Evolutionary conservation across 2,888 invertebrate species (phyloP).

Genomic region (Ophioninae sp.): DNA sequence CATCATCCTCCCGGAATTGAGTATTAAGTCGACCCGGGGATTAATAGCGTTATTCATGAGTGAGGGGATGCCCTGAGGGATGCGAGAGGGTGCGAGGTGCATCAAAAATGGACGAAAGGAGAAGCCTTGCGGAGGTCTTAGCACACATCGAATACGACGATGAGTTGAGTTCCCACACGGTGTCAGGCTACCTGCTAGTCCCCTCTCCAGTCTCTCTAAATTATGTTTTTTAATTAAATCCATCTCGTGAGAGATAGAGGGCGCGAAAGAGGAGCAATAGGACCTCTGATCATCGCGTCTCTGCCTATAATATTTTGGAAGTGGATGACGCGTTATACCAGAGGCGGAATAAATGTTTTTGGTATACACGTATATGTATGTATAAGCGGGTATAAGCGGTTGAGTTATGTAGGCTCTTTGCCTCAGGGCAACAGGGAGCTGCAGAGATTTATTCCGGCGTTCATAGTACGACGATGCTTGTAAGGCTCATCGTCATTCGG

Average conservation of each 20-base stretch:
- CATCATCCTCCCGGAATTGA: slow-evolving; percentile 56
- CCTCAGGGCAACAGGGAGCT: slow-evolving; percentile 79
- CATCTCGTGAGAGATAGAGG: slow-evolving; percentile 75
- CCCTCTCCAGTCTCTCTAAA: slow-evolving; percentile 74
- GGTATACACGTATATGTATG: neutral
- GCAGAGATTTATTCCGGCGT: slow-evolving; percentile 79
- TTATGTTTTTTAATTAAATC: slow-evolving; percentile 82
- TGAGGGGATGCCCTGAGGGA: slow-evolving; percentile 70
- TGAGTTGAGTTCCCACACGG: slow-evolving; percentile 78
- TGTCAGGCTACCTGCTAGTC: slow-evolving; percentile 77
- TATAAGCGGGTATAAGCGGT: neutral
- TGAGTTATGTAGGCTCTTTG: slow-evolving; percentile 42
- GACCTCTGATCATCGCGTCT: slow-evolving; percentile 53
- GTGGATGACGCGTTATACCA: slow-evolving; percentile 60
- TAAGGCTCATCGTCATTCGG: slow-evolving; percentile 67
- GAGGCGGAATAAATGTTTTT: slow-evolving; percentile 41
- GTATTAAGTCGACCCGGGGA: slow-evolving; percentile 68
- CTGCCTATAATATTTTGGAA: slow-evolving; percentile 52
- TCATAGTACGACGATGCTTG: slow-evolving; percentile 67
- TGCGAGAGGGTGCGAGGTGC: slow-evolving; percentile 56
- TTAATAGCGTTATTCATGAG: slow-evolving; percentile 81
- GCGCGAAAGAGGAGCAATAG: slow-evolving; percentile 42
- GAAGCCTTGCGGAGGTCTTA: slow-evolving; percentile 1
- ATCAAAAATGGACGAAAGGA: slow-evolving; percentile 31
- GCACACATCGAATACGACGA: slow-evolving; percentile 20